A percentile compares a stretch with the other conserved stretches of the same genome.
Evolutionary conservation across 2,888 invertebrate genomes (phyloP).

Genomic region (Rhagium mordax): DNA sequence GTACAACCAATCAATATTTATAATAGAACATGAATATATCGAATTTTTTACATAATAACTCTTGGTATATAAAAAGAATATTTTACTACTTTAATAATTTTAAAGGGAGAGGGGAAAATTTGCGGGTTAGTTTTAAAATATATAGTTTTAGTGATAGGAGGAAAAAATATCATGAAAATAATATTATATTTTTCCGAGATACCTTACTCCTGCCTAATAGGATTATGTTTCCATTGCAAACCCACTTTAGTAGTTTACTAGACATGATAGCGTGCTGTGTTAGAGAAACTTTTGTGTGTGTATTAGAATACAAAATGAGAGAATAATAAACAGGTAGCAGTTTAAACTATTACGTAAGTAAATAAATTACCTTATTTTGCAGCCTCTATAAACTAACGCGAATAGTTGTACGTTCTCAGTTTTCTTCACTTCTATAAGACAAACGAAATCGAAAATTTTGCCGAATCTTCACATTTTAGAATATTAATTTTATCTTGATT

Average conservation of each 20-base stretch:
- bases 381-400: background rate
- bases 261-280: slow-evolving; percentile 39
- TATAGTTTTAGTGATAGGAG: slow-evolving; percentile 7
- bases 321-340: slow-evolving; percentile 18
- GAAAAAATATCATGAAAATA: slow-evolving; percentile 40
- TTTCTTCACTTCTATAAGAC: no score
- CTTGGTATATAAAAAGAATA: no score
- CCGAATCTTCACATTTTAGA: no score
- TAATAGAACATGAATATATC: no score
- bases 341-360: slow-evolving; percentile 18
- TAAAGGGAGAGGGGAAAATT: no score
- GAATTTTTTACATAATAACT: no score
- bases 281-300: slow-evolving; percentile 27
- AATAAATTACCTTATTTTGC: background rate
- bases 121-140: background rate
- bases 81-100: no score
- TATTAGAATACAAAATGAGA: slow-evolving; percentile 22
- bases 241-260: slow-evolving; percentile 44
- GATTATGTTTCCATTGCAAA: slow-evolving; percentile 45
- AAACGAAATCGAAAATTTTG: no score
- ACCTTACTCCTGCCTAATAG: slow-evolving; percentile 49
- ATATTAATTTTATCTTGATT: no score
- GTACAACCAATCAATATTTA: no score
- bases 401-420: no score
- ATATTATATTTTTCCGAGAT: slow-evolving; percentile 35